Base-by-base conservation (phyloP, 2,797 vertebrate genomes). In the Paratrypauchen microcephalus region DNA sequence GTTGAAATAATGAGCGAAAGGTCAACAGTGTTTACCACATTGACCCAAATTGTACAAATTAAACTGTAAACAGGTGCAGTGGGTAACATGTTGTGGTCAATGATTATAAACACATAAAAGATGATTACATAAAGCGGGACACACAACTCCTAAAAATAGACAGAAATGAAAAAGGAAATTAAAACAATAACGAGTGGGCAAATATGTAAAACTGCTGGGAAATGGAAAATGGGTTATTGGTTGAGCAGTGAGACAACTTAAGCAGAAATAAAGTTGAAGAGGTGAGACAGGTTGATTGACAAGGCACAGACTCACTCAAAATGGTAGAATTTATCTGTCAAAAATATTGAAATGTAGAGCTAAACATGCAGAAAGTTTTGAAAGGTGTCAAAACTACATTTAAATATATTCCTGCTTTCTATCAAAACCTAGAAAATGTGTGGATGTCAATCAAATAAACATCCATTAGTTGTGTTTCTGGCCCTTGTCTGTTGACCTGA, bases 181-280 rank as follows among this genome's bases (percentile, higher is more conserved):
- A n/a, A 72, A 59, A 76, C 23, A 73, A 75, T 75, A 1, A 52
- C 52, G 11, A 60, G 48, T 47, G 61, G 65, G 63, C 13, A 74
- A 1, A 55, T 47, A 30, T 70, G 77, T 28, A 45, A 32, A n/a
- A 72, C 36, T 6, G 12, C 19, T 71, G 61, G 60, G 26, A 9
- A 19, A n/a, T 30, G 45, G 60, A 30, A 9, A 19, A n/a, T 30
- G 45, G 77, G 83, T 89, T 86, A 91, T 81, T 77, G 36, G 61
- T 64, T 77, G 32, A 15, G 59, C 62, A 76, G 39, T 80, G 73
- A 75, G 58, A 76, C 45, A 56, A 75, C 62, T 73, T 66, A 74
- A 45, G 80, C 55, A 65, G 58, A 65, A 50, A 58, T 11, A 21
- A 6, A 72, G 36, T 41, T 0, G 58, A 69, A 68, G 41, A 64